Conservation (phyloP, 2,888 invertebrate genomes). For the Homarus gammarus region DNA sequence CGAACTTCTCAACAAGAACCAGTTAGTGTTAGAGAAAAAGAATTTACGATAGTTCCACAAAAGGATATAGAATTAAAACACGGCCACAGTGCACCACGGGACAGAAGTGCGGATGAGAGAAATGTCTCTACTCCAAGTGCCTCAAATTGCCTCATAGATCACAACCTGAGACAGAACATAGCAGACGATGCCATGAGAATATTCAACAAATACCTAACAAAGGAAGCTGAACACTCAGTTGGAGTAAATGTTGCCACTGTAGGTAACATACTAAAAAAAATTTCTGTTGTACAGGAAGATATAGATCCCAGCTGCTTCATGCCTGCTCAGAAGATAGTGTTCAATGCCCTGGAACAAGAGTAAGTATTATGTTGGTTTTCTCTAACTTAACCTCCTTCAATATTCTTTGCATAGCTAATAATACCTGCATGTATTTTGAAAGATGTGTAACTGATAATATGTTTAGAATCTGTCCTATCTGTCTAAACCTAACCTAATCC, state of each 20-base stretch:
- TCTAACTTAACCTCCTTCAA: no score
- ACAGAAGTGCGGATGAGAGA: not conserved
- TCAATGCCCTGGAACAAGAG: conserved; percentile 71
- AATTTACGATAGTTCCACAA: not conserved
- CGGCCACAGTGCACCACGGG: not conserved
- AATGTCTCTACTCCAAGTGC: conserved; percentile 10
- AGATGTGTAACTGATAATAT: no score
- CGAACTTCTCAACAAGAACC: conserved; percentile 18
- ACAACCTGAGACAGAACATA: conserved; percentile 42
- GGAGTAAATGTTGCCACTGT: conserved; percentile 41
- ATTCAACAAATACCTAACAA: conserved; percentile 54
- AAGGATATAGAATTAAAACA: not conserved
- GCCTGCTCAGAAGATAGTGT: conserved; percentile 48
- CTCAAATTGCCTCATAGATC: conserved; percentile 1
- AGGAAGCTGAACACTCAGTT: conserved; percentile 37
- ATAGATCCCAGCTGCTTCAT: conserved; percentile 53
- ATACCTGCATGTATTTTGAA: no score
- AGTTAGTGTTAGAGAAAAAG: not conserved
- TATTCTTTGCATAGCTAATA: no score
- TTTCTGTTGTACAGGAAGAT: conserved; percentile 34
- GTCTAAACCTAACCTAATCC: no score
- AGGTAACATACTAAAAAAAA: conserved; percentile 23
- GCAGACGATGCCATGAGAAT: conserved; percentile 62
- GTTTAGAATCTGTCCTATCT: no score
- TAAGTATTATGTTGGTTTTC: no score